Base-by-base conservation (phyloP, 2,888 invertebrate genomes). In the Sthenelais limicola region DNA sequence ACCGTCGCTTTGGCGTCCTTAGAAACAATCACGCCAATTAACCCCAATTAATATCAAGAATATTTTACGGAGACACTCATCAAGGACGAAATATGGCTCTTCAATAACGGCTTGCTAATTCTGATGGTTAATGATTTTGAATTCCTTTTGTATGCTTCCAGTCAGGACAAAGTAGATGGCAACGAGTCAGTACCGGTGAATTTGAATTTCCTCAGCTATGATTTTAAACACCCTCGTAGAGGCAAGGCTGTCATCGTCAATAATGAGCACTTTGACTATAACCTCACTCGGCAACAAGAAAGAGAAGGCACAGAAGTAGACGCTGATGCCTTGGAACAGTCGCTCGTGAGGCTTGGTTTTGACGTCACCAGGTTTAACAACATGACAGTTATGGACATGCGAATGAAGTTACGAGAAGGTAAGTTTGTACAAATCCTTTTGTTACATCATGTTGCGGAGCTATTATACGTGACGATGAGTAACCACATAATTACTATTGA, bases 171-270 rank as follows among this genome's bases (percentile, higher is more conserved):
- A 32, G 32, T n/a, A 21, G 56, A 56, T 35, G 30, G 18, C 9
- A 32, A 56, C 18, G 56, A 21, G 3, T 28, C 56, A 15, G 18
- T 9, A 35, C 32, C 32, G 9, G 56, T 18, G 12, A 32, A 18
- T 7, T 47, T 74, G 48, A 28, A 9, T 2, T 48, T 74, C 18
- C 70, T 75, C 7, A 51, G 67, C 28, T 97, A 97, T 87, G 94
- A 94, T 79, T 96, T 96, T 95, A 91, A 91, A 81, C 94, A 96
- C 86, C 75, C 80, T 28, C 90, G 91, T 75, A 91, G 96, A 72
- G 97, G 97, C 7, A 88, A 92, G 78, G 96, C 96, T 2, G 86
- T 96, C n/a, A 94, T 97, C 83, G 95, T 97, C 84, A 97, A 97
- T 86, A 96, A 97, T 85, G 94, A 94, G 88, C 89, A 91, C 82